Evolutionary conservation across 2,888 invertebrate species (phyloP), one percentile per base, ranked within the genome.

Genomic region (Parnassius orleans): DNA sequence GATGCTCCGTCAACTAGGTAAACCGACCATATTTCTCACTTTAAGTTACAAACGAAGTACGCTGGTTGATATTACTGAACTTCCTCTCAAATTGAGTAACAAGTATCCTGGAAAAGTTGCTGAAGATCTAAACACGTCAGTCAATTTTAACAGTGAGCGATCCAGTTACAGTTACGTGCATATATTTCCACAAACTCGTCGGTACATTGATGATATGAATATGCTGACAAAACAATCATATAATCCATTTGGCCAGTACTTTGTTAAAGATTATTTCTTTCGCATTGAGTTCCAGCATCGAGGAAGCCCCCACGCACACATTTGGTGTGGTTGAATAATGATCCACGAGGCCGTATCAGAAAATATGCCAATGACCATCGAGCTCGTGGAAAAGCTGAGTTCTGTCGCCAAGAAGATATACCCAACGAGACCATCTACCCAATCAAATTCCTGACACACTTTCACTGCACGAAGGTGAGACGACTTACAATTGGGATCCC

Each of bases 251-350:
- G 73, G 75, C 53, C 9, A 75, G 64, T 76, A 78, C 57, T 67
- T 55, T 10, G 75, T 78, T 69, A 68, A 19, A 19, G 19, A 19
- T 19, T 19, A 19, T 19, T 19, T 19, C 19, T 19, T 57, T 61
- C 69, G 78, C 2, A 78, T 83, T 65, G 80, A 84, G 66, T 84
- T 85, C 57, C 80, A 82, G 72, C 11, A 77, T 47, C 55, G 10
- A 48, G 84, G 80, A 66, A 82, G 81, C 65, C 81, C 83, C 0
- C 79, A 78, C 63, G 82, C 80, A 11, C 83, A 84, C 48, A 78
- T 69, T 71, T 84, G 44, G 5, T 84, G 65, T 86, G 83, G 84
- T 71, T 85, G 11, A 67, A 79, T 51, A 54, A 81, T 54, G 83
- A 74, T 53, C 81, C 72, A 33, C 57, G 76, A 79, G 61, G 43